These are phyloP conservation scores for Rattus norvegicus DNA, from an alignment of 2,113 vertebrate species.

Conservation along the genomic window GRCr8 NC_086023.1:167029001-167029500, in stretches of 20 bases:
- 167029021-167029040: accelerated
- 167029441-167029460: accelerated
- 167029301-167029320: not conserved
- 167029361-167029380: not conserved
- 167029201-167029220: accelerated
- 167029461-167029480: accelerated
- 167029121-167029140: not conserved
- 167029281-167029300: accelerated
- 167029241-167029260: not conserved
- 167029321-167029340: not conserved
- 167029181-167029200: not conserved
- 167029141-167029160: not conserved
- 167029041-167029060: no score
- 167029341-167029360: not conserved
- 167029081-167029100: not conserved
- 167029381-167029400: not conserved
- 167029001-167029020: not conserved
- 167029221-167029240: accelerated
- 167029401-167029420: not conserved
- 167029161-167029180: not conserved
- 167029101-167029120: accelerated
- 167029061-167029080: accelerated
- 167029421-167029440: accelerated
- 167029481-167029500: accelerated
- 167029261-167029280: not conserved